Base-by-base conservation (phyloP, 2,888 invertebrate genomes). In the Dichetophora obliterata region DNA sequence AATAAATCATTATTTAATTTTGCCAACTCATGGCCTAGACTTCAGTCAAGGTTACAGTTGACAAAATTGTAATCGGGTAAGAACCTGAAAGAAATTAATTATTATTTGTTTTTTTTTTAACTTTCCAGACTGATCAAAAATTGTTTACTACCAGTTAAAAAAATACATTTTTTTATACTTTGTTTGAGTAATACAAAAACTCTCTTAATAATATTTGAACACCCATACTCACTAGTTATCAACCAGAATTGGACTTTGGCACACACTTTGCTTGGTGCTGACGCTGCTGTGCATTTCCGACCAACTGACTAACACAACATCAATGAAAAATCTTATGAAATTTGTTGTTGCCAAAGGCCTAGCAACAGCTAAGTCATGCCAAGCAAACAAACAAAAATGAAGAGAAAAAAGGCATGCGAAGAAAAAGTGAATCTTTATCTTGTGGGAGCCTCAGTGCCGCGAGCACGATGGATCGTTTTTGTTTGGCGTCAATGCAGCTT, bases 181-280 rank as follows among this genome's bases (percentile, higher is more conserved):
- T 8, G 16, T n/a, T 31, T 27, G 9, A 34, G 31, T n/a, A n/a
- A n/a, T 31, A 27, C 5, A 14, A 37, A 65, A 8, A 34, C 31
- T 34, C 16, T 65, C 63, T 65, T 11, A 11, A 2, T 43, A 11
- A 11, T 43, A 43, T 43, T 43, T 43, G 11, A 43, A 43, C 43
- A 37, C 37, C 8, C 37, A 37, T 2, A 43, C 43, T 2, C 43
- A 43, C 43, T 14, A 54, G 63, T 14, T 19, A 34, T 65, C 34
- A 4, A 5, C 37, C 37, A 43, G 43, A n/a, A 74, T 74, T 74
- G 74, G 74, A 74, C 74, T 74, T 74, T 74, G 74, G 57, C 50
- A 73, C 65, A 48, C 16, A 19, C 61, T 34, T 9, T 37, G 27
- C 31, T 24, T 9, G 5, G 19, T 27, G 70, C 31, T 63, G 16